phyloP scores from a whole-genome alignment of 1,140 invertebrate species.

The Parapsyche elsis region DNA sequence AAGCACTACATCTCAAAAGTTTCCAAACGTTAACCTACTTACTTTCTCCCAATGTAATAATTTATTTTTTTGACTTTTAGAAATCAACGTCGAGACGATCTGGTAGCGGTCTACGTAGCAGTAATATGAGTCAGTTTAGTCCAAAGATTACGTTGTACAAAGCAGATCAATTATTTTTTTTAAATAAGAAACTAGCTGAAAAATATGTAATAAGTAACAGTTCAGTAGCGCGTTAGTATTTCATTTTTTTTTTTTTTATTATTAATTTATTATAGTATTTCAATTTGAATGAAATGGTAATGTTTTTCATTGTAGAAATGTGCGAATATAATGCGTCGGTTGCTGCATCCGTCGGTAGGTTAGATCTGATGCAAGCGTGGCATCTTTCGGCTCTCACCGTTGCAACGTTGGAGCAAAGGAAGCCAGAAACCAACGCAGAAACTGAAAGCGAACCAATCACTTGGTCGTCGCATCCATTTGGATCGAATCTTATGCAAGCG shows the following conservation, averaged over 20 bases:
- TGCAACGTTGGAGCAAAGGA: slow-evolving; percentile 66
- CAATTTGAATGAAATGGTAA: not conserved
- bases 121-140: slow-evolving; percentile 59
- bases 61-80: slow-evolving; percentile 58
- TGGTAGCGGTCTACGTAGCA: slow-evolving; percentile 62
- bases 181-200: slow-evolving; percentile 83
- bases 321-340: slow-evolving; percentile 84
- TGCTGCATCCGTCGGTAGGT: slow-evolving; percentile 78
- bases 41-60: too few relatives aligned
- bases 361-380: slow-evolving; percentile 90
- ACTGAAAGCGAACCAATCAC: slow-evolving; percentile 72
- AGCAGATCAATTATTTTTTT: slow-evolving; percentile 78
- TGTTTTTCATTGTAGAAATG: slow-evolving; percentile 66
- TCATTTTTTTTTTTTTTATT: slow-evolving; percentile 40
- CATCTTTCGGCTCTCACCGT: slow-evolving; percentile 79
- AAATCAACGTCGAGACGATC: slow-evolving; percentile 67
- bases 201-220: slow-evolving; percentile 80
- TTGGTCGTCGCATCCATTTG: slow-evolving; percentile 87
- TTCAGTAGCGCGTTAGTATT: slow-evolving; percentile 65
- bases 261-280: not conserved
- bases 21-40: too few relatives aligned
- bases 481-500: slow-evolving; percentile 84
- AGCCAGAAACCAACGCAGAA: slow-evolving; percentile 58
- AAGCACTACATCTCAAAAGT: too few relatives aligned
- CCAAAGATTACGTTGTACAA: slow-evolving; percentile 78